Evolutionary conservation across 1,140 invertebrate genomes (phyloP).

Genomic region (Onthophagus taurus): DNA sequence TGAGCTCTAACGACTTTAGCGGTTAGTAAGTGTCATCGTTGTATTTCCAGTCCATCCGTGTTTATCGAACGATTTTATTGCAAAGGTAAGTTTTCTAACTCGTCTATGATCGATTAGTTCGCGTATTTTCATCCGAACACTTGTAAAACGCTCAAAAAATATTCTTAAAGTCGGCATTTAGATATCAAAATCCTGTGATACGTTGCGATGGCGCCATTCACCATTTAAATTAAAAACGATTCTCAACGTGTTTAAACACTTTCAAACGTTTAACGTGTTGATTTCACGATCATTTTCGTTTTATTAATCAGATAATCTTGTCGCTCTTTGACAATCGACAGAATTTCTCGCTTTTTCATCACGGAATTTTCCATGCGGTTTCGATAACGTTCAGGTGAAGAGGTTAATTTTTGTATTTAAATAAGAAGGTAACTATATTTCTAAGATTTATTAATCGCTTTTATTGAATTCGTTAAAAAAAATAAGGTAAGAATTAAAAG

Average conservation of each 20-base stretch:
- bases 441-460: no score
- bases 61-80: slow-evolving; percentile 47
- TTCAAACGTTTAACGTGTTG: no score
- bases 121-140: slow-evolving; percentile 37
- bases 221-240: slow-evolving; percentile 28
- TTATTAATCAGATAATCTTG: no score
- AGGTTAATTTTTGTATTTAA: neutral
- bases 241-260: slow-evolving; percentile 27
- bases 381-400: no score
- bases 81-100: slow-evolving; percentile 34
- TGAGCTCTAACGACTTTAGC: slow-evolving; percentile 64
- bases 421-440: no score
- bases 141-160: slow-evolving; percentile 40
- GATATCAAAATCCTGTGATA: slow-evolving; percentile 53
- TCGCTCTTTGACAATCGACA: no score
- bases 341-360: no score
- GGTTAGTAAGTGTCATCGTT: slow-evolving; percentile 50
- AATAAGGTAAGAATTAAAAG: no score
- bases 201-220: slow-evolving; percentile 46
- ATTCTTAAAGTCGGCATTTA: slow-evolving; percentile 42
- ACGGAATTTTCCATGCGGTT: no score
- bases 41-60: slow-evolving; percentile 45
- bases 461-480: no score
- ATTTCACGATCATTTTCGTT: no score
- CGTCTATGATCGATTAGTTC: slow-evolving; percentile 25